A percentile compares a stretch with the other conserved stretches of the same genome.
Conservation (phyloP, 2,888 invertebrate genomes). For the Graphium colonna region DNA sequence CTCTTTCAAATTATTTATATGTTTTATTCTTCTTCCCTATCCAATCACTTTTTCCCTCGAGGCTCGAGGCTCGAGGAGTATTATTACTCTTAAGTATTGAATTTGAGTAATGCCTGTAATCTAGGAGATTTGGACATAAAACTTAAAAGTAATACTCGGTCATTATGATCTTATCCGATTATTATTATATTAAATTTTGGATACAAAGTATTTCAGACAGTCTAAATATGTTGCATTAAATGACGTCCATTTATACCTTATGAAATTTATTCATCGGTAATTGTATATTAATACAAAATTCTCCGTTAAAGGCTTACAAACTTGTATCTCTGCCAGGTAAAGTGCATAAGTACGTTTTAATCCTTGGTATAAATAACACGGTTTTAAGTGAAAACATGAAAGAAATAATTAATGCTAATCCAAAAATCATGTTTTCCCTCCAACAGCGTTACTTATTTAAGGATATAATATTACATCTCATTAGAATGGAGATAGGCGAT, state of each 20-base stretch:
- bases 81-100: too few species aligned
- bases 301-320: background rate
- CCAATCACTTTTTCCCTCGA: too few species aligned
- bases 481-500: conserved; percentile 16
- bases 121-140: too few species aligned
- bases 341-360: background rate
- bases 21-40: too few species aligned
- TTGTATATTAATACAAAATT: background rate
- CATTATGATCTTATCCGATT: too few species aligned
- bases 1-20: too few species aligned
- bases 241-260: background rate
- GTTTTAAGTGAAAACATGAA: background rate
- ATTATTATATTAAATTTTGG: too few species aligned
- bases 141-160: too few species aligned
- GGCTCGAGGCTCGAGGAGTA: too few species aligned
- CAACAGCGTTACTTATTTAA: background rate
- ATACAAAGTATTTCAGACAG: too few species aligned
- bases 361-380: background rate
- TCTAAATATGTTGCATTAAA: background rate
- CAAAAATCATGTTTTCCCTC: background rate
- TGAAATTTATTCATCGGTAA: background rate
- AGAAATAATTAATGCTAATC: conserved; percentile 1
- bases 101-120: too few species aligned
- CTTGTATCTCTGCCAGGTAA: background rate
- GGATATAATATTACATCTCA: conserved; percentile 7